Conservation (phyloP, 2,113 vertebrate species). For the Nothoprocta perdicaria region DNA sequence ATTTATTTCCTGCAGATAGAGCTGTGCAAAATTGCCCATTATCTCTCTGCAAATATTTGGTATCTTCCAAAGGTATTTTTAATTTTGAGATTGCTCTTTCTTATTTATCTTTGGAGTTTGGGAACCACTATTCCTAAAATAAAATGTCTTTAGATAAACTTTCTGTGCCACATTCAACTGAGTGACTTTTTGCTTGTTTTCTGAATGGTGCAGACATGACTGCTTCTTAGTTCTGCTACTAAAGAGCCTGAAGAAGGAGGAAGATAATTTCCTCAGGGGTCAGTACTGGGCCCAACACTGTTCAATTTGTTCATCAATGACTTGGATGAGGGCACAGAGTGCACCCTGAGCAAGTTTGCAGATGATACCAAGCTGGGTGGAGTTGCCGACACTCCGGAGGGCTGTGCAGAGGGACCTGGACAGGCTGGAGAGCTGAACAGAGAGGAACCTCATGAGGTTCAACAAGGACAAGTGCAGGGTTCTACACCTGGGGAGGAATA, state of each 20-base stretch:
- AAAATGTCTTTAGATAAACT: not conserved
- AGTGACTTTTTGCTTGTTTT: not conserved
- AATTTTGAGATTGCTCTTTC: not conserved
- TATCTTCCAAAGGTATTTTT: not conserved
- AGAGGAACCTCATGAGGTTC: too few species aligned
- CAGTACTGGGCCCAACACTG: too few species aligned
- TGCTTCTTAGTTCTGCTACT: not conserved
- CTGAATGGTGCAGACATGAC: not conserved
- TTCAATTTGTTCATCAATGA: too few species aligned
- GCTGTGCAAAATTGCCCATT: not conserved
- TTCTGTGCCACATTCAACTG: not conserved
- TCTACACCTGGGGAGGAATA: too few species aligned
- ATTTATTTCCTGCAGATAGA: conserved; percentile 6
- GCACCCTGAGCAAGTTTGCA: too few species aligned
- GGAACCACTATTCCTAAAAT: not conserved
- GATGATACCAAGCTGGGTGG: too few species aligned
- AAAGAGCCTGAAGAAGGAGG: not conserved
- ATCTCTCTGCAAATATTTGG: not conserved
- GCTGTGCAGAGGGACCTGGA: too few species aligned
- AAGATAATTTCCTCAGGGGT: not conserved
- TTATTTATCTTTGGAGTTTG: not conserved
- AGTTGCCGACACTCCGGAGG: too few species aligned
- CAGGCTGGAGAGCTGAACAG: too few species aligned
- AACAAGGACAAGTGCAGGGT: too few species aligned
- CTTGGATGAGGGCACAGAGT: too few species aligned